Evolutionary conservation across 2,113 vertebrate genomes (phyloP).

Genomic region (Macaca nemestrina): DNA sequence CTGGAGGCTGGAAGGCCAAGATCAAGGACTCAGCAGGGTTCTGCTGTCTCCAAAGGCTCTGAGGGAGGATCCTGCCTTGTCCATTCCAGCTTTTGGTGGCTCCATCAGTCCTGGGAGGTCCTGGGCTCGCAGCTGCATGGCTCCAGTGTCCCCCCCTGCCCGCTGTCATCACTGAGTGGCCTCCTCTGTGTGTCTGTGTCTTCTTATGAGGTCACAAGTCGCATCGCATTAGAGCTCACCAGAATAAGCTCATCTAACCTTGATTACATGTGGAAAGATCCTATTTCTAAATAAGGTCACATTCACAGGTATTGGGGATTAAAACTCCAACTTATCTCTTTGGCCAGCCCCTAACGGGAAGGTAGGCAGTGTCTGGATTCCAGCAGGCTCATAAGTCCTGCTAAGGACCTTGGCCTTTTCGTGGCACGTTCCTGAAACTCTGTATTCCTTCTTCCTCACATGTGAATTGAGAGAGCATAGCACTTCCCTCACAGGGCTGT

Average conservation of each 20-base stretch:
- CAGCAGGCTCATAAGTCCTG: too few relatives aligned
- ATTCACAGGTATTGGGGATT: background rate
- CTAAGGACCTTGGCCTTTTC: background rate
- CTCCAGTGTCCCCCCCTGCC: background rate
- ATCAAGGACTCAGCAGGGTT: background rate
- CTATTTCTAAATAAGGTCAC: background rate
- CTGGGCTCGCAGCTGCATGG: background rate
- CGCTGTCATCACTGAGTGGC: rapidly evolving
- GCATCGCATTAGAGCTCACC: background rate
- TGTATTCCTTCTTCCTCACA: background rate
- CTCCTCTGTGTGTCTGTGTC: background rate
- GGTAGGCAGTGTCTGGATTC: background rate
- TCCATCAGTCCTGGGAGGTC: background rate
- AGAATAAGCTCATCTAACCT: too few relatives aligned
- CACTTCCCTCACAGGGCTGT: background rate
- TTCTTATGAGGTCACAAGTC: background rate
- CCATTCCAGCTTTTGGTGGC: background rate
- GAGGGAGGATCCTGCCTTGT: background rate
- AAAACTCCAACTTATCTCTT: background rate
- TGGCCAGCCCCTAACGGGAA: rapidly evolving
- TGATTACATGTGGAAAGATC: background rate
- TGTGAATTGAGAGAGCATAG: background rate
- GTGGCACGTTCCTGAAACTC: background rate
- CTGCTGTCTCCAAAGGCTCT: rapidly evolving
- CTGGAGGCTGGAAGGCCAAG: background rate